Evolutionary conservation across 1,140 invertebrate genomes (phyloP).

Genomic region (Aphelenchoides fujianensis): DNA sequence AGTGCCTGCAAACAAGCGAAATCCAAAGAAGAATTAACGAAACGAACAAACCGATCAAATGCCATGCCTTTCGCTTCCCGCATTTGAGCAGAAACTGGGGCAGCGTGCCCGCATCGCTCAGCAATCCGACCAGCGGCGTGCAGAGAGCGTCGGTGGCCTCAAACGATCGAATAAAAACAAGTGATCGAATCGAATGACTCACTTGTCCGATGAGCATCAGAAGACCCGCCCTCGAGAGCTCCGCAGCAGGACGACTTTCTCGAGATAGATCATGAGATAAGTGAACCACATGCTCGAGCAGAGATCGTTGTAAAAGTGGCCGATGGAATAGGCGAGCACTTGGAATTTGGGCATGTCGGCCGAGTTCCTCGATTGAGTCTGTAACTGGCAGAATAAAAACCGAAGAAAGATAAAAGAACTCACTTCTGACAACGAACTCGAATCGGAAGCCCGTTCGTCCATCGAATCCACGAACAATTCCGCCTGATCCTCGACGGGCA

Average conservation of each 20-base stretch:
- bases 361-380: background rate
- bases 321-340: slow-evolving; percentile 61
- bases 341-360: slow-evolving; percentile 4
- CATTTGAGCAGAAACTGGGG: slow-evolving; percentile 68
- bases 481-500: too few species aligned
- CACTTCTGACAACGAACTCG: background rate
- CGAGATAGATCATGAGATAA: slow-evolving; percentile 86
- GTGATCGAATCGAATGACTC: slow-evolving; percentile 45
- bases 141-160: slow-evolving; percentile 78
- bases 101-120: slow-evolving; percentile 74
- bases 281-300: slow-evolving; percentile 96
- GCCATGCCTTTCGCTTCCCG: slow-evolving; percentile 84
- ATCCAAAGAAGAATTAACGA: background rate
- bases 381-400: background rate
- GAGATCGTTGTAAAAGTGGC: slow-evolving; percentile 88
- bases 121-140: slow-evolving; percentile 82
- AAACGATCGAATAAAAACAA: slow-evolving; percentile 30
- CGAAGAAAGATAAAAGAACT: background rate
- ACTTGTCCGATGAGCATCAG: slow-evolving; percentile 78
- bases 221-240: slow-evolving; percentile 70
- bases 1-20: slow-evolving; percentile 70
- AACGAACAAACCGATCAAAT: slow-evolving; percentile 74
- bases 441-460: too few species aligned
- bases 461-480: background rate
- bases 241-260: slow-evolving; percentile 71